These are phyloP conservation scores for Cynopterus sphinx DNA, from an alignment of 2,797 vertebrate genomes.

Conservation along the genomic window DNA sequence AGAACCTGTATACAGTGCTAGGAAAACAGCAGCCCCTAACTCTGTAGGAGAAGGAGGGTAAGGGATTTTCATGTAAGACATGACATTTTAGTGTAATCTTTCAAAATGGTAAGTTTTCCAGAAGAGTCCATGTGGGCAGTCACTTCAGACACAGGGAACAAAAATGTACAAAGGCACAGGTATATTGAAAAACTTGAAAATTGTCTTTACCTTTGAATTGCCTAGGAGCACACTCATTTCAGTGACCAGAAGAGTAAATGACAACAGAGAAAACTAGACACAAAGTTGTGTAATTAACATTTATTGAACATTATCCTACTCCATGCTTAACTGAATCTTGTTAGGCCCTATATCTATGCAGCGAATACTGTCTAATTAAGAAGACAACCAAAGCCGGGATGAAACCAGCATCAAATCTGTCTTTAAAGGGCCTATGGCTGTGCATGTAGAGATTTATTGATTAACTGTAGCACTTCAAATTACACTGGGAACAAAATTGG, in stretches of 20 bases:
- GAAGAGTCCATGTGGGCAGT: background rate
- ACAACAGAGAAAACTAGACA: background rate
- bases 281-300: background rate
- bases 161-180: rapidly evolving
- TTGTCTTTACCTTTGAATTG: background rate
- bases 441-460: conserved; percentile 45
- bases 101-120: background rate
- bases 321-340: background rate
- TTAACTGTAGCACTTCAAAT: conserved; percentile 9
- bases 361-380: background rate
- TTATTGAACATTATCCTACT: conserved; percentile 4
- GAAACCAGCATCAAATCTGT: conserved; percentile 48
- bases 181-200: background rate
- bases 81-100: background rate
- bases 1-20: background rate
- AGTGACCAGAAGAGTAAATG: background rate
- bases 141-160: background rate
- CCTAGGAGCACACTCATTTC: background rate
- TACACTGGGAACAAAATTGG: background rate
- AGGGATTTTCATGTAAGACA: background rate
- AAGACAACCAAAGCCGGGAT: conserved; percentile 15
- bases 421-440: background rate
- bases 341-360: background rate
- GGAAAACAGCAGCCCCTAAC: background rate
- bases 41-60: background rate